Evolutionary conservation across 2,797 vertebrate species (phyloP).

Genomic region (Anas capensis): DNA sequence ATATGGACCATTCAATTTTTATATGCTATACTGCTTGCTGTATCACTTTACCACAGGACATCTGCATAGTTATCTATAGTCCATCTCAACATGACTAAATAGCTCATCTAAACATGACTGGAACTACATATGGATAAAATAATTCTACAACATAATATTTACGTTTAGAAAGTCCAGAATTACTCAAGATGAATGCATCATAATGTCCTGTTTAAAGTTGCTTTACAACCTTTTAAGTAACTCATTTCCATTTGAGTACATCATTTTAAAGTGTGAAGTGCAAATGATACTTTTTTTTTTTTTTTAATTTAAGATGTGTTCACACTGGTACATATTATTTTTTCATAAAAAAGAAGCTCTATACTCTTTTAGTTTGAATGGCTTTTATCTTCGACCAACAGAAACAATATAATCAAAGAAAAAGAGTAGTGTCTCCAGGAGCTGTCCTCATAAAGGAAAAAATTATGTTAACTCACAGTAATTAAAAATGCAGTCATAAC

Average conservation of each 20-base stretch:
- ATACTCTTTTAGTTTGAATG: not conserved
- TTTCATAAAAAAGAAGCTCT: not conserved
- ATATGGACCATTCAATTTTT: not conserved
- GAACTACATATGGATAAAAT: not conserved
- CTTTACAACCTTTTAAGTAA: not conserved
- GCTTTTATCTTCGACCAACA: conserved; percentile 58
- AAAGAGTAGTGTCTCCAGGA: conserved; percentile 34
- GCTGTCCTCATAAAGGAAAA: conserved; percentile 62
- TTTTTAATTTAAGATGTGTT: not conserved
- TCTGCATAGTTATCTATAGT: not conserved
- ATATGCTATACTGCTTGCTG: not conserved
- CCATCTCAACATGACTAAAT: not conserved
- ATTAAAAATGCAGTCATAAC: conserved; percentile 68
- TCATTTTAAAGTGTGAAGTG: not conserved
- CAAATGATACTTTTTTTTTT: not conserved
- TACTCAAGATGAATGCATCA: not conserved
- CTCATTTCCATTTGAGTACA: no score
- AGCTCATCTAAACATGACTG: not conserved
- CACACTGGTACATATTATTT: not conserved
- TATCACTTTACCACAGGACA: not conserved
- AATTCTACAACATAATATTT: not conserved
- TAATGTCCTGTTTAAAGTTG: not conserved
- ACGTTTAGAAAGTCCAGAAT: not conserved
- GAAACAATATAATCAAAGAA: conserved; percentile 51
- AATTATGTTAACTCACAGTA: conserved; percentile 55